Base-by-base conservation (phyloP, 1,140 invertebrate genomes). In the Tribolium castaneum region DNA sequence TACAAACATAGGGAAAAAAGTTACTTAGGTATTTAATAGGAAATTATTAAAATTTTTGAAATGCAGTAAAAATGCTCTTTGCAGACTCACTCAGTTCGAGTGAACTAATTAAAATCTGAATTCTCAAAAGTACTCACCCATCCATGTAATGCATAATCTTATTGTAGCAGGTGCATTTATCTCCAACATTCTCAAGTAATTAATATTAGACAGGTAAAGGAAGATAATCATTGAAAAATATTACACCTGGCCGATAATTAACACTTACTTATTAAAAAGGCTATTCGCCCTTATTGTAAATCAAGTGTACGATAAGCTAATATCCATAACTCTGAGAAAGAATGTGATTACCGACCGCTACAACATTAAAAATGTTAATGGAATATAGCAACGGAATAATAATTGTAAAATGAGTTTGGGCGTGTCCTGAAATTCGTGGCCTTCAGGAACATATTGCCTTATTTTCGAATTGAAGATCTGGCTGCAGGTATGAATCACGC, bases 401-500 rank as follows among this genome's bases (percentile, higher is more conserved):
- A 62, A 62, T 56, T 22, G 52, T 56, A 22, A 16, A 56, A 59
- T 59, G 30, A 66, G 59, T 66, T 35, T 12, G 59, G 59, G 59
- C 59, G 59, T 66, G 59, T 66, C 3, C 12, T 66, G 10, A 35
- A 35, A 35, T 66, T 59, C 10, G 59, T 66, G 34, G 59, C 59
- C 59, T 66, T 66, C 59, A 66, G 59, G 35, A 35, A 66, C 35
- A 14, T 14, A 34, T 66, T 66, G 59, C 25, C 9, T 66, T 66
- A 34, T 66, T 66, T 66, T 66, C 45, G 22, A 22, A 16, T 16
- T 19, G 56, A 62, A 66, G 59, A 66, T 66, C 30, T 66, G 39
- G 59, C 59, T 66, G 59, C 7, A 35, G 30, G 59, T 66, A 66
- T 66, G 59, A 66, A 66, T 66, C 59, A 66, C 59, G 59, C 39